These are phyloP conservation scores for Empis livida DNA, from an alignment of 2,888 invertebrate species.

Conservation along the genomic window DNA sequence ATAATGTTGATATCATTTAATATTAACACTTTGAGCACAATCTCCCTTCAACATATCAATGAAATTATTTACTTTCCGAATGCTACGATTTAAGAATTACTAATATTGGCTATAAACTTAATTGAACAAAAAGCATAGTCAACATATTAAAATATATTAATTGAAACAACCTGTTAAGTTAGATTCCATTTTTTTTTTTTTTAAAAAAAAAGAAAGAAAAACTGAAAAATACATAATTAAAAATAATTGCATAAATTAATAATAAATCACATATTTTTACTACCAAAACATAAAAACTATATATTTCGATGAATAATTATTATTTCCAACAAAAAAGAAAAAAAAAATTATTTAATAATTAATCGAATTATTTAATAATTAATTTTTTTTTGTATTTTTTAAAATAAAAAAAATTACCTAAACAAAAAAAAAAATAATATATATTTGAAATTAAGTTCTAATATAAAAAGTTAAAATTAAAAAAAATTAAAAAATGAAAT, in stretches of 20 bases:
- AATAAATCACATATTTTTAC: neutral
- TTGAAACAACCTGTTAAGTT: no score
- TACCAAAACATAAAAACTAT: conserved; percentile 1
- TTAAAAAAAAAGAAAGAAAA: neutral
- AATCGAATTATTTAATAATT: conserved; percentile 1
- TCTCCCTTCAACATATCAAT: no score
- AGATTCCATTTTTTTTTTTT: no score
- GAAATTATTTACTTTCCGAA: no score
- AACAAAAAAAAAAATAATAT: conserved; percentile 12
- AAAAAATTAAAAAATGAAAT: no score
- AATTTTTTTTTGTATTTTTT: conserved; percentile 9
- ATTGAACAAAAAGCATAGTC: no score
- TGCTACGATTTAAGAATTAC: no score
- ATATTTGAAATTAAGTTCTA: neutral
- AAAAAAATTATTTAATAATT: conserved; percentile 2
- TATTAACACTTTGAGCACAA: no score
- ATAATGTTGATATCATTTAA: no score
- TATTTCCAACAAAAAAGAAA: conserved; percentile 9
- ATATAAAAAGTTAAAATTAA: no score
- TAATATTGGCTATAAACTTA: no score
- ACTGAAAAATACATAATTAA: neutral
- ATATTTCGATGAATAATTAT: conserved; percentile 4
- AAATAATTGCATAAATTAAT: conserved; percentile 1
- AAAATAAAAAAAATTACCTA: conserved; percentile 12
- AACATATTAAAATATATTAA: no score